A percentile compares a stretch with the other conserved stretches of the same genome.
phyloP scores from a whole-genome alignment of 2,888 invertebrate genomes.

The Argyresthia goedartella region DNA sequence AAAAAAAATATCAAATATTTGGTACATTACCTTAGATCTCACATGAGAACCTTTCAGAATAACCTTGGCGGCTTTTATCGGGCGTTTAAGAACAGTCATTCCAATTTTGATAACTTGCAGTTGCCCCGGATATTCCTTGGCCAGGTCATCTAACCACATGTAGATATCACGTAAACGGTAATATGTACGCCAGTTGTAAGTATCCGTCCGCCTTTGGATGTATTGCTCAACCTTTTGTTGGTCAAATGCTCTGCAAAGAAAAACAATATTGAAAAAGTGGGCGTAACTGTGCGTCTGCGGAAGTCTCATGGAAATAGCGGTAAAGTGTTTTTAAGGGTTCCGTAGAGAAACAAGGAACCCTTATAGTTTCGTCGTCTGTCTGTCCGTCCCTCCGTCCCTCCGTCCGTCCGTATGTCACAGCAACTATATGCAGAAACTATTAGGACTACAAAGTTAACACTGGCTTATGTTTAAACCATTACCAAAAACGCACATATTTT shows the following conservation, averaged over 20 bases:
- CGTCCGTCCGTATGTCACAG: no score
- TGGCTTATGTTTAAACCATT: no score
- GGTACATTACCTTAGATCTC: slow-evolving; percentile 5
- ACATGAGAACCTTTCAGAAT: slow-evolving; percentile 16
- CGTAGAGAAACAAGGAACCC: no score
- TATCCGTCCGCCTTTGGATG: slow-evolving; percentile 33
- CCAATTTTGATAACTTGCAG: slow-evolving; percentile 48
- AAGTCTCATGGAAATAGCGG: no score
- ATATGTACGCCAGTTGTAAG: slow-evolving; percentile 68
- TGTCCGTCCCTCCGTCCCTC: no score
- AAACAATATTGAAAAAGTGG: not conserved
- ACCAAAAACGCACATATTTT: no score
- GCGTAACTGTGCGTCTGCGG: no score
- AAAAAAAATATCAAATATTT: no score
- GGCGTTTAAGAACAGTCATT: slow-evolving; percentile 39
- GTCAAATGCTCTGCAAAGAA: slow-evolving; percentile 33
- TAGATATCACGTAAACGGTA: slow-evolving; percentile 71
- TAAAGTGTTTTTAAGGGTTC: no score
- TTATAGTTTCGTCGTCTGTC: no score
- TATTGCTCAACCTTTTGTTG: slow-evolving; percentile 38
- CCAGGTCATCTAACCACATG: slow-evolving; percentile 65
- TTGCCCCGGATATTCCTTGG: slow-evolving; percentile 38
- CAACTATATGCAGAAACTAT: no score
- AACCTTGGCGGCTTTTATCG: slow-evolving; percentile 34
- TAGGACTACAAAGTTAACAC: no score